These are phyloP conservation scores for Quadroppia sp. DNA, from an alignment of 2,888 invertebrate genomes.

Conservation along the genomic window DNA sequence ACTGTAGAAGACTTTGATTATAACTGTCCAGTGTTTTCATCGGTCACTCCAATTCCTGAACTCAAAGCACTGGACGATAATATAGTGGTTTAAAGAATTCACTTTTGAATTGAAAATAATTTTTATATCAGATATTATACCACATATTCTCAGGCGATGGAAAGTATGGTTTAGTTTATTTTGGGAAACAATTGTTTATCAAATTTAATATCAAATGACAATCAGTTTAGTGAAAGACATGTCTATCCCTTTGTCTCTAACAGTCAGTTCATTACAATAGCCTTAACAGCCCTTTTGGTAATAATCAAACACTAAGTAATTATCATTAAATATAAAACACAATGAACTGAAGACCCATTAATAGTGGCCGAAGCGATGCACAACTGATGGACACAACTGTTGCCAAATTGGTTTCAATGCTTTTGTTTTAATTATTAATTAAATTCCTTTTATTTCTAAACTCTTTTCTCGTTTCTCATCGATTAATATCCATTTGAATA, in stretches of 20 bases:
- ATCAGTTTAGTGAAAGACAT: background rate
- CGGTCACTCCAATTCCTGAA: no score
- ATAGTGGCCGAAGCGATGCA: background rate
- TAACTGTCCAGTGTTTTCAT: no score
- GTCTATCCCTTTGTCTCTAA: background rate
- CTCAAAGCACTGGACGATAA: no score
- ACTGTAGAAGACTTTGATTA: no score
- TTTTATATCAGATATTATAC: no score
- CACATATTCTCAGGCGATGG: no score
- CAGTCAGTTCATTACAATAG: background rate
- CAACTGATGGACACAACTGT: constrained; percentile 2
- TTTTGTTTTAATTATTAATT: background rate
- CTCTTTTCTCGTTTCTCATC: no score
- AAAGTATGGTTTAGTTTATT: no score
- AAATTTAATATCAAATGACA: constrained; percentile 8
- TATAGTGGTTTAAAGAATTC: no score
- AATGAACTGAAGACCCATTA: background rate
- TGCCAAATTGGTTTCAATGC: constrained; percentile 8
- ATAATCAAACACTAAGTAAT: constrained; percentile 2
- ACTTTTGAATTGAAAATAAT: no score
- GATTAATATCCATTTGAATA: no score
- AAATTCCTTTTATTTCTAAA: background rate
- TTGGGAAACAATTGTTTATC: no score
- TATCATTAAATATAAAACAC: constrained; percentile 1
- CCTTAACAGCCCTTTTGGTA: background rate